phyloP scores from a whole-genome alignment of 2,113 vertebrate species.

The Callorhinus ursinus region DNA sequence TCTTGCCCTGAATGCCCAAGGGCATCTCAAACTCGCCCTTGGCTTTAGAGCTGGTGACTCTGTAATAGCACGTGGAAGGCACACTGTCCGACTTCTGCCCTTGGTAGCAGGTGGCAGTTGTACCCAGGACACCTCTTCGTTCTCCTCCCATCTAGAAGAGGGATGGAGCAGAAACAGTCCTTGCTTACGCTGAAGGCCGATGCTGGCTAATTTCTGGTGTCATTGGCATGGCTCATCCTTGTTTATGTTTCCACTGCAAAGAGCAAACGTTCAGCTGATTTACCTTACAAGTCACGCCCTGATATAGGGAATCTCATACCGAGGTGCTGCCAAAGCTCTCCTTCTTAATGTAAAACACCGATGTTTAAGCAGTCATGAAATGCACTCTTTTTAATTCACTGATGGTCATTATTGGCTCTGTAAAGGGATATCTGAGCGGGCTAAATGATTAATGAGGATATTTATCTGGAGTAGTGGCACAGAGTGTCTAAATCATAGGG shows the following conservation, averaged over 20 bases:
- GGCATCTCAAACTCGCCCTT: neutral
- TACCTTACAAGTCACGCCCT: rapidly evolving
- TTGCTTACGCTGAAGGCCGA: rapidly evolving
- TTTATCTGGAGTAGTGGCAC: neutral
- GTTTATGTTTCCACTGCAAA: neutral
- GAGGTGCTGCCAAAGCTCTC: neutral
- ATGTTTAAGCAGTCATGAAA: neutral
- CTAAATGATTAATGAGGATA: neutral
- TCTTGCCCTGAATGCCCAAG: neutral
- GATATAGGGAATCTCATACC: rapidly evolving
- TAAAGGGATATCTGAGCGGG: neutral
- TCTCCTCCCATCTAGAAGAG: too few relatives aligned
- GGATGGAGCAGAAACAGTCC: rapidly evolving
- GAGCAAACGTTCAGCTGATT: neutral
- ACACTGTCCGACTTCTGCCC: rapidly evolving
- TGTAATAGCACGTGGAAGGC: rapidly evolving
- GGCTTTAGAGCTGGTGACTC: rapidly evolving
- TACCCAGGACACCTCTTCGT: too few relatives aligned
- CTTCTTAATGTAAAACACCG: too few relatives aligned
- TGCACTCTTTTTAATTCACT: neutral
- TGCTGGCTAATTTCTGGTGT: rapidly evolving
- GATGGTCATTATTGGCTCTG: rapidly evolving
- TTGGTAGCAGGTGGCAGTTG: neutral
- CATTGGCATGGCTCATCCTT: neutral
- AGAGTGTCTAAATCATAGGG: neutral